Evolutionary conservation across 2,888 invertebrate genomes (phyloP).

Genomic region (Xylocampa areola): DNA sequence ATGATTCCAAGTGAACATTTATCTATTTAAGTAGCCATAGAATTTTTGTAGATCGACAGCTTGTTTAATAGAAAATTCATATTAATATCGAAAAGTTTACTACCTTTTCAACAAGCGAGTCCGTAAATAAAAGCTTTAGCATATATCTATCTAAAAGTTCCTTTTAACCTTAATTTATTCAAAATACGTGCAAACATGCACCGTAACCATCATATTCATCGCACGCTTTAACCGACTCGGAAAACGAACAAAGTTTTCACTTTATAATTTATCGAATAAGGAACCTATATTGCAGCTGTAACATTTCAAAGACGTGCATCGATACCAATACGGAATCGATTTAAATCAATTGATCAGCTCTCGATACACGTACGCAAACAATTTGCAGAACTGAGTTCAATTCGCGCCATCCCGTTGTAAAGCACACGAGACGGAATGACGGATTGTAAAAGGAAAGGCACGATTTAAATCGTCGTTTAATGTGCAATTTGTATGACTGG

Average conservation of each 20-base stretch:
- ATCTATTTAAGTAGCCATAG: too few relatives aligned
- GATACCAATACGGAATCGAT: slow-evolving; percentile 63
- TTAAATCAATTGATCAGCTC: slow-evolving; percentile 62
- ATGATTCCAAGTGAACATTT: too few relatives aligned
- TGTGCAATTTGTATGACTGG: slow-evolving; percentile 82
- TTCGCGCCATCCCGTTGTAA: slow-evolving; percentile 82
- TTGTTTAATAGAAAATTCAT: too few relatives aligned
- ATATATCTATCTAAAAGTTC: too few relatives aligned
- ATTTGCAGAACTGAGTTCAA: slow-evolving; percentile 80
- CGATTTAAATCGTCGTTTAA: slow-evolving; percentile 76
- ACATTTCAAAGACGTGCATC: slow-evolving; percentile 43
- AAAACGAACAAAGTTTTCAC: slow-evolving; percentile 46
- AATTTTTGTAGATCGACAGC: too few relatives aligned
- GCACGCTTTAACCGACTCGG: slow-evolving; percentile 31
- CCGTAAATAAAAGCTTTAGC: too few relatives aligned
- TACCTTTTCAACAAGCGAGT: too few relatives aligned
- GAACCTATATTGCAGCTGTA: slow-evolving; percentile 41
- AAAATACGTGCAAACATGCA: slow-evolving; percentile 19
- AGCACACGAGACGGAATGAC: slow-evolving; percentile 80
- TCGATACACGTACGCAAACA: slow-evolving; percentile 74
- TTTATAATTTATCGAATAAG: slow-evolving; percentile 52
- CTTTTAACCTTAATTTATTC: neutral
- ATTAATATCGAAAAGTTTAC: too few relatives aligned
- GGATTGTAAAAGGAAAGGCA: slow-evolving; percentile 85
- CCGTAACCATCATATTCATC: slow-evolving; percentile 27